phyloP scores from a whole-genome alignment of 2,113 vertebrate genomes.

The Corythoichthys intestinalis region DNA sequence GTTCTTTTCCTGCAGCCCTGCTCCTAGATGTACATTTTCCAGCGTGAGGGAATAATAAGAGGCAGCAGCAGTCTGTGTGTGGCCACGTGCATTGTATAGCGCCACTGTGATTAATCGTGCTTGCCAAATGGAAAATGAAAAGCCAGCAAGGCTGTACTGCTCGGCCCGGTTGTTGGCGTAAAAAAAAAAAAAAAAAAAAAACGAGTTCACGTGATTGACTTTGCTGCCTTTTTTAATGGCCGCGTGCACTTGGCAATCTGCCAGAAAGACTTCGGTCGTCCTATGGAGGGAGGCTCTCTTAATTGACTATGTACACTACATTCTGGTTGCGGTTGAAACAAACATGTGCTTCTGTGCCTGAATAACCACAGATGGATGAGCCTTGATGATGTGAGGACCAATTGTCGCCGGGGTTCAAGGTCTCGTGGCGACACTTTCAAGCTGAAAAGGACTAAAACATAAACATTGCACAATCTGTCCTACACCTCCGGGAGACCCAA shows the following conservation, averaged over 20 bases:
- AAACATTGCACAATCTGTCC: slow-evolving; percentile 21
- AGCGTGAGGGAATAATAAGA: slow-evolving; percentile 51
- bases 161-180: slow-evolving; percentile 29
- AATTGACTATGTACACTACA: slow-evolving; percentile 48
- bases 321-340: slow-evolving; percentile 20
- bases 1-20: slow-evolving; percentile 16
- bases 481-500: slow-evolving; percentile 27
- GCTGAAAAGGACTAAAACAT: slow-evolving; percentile 12
- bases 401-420: slow-evolving; percentile 12
- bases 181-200: slow-evolving; percentile 15
- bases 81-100: slow-evolving; percentile 58
- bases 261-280: slow-evolving; percentile 33
- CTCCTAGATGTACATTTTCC: slow-evolving; percentile 46
- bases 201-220: slow-evolving; percentile 51
- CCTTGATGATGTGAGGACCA: slow-evolving; percentile 12
- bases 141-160: slow-evolving; percentile 51
- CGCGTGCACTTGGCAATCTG: slow-evolving; percentile 34
- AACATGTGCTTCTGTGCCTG: slow-evolving; percentile 26
- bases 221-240: slow-evolving; percentile 43
- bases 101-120: slow-evolving; percentile 70
- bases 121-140: slow-evolving; percentile 70
- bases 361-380: slow-evolving; percentile 37
- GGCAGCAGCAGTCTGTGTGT: slow-evolving; percentile 37
- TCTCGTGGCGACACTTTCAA: slow-evolving; percentile 22
- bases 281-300: slow-evolving; percentile 36